Conservation (phyloP, 1,140 invertebrate species). For the Contarinia nasturtii region DNA sequence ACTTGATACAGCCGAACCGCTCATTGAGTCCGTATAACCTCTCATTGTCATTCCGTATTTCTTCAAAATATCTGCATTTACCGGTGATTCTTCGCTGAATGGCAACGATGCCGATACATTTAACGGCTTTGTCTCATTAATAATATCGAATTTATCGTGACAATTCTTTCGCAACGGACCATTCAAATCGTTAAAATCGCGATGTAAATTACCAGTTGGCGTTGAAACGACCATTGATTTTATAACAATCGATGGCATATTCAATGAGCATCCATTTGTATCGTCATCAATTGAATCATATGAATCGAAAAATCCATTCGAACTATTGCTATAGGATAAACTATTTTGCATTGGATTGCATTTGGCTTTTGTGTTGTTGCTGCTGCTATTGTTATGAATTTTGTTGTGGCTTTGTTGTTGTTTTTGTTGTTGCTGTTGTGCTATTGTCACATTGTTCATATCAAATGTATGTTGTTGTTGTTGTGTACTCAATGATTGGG, state of each 20-base stretch:
- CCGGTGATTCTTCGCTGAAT: constrained; percentile 5
- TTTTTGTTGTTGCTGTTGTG: not conserved
- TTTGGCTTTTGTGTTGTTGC: constrained; percentile 1
- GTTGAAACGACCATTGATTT: constrained; percentile 3
- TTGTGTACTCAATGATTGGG: no score
- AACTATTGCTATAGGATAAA: not conserved
- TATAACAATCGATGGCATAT: no score
- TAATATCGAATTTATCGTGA: no score
- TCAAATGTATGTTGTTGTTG: no score
- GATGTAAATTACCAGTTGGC: constrained; percentile 3
- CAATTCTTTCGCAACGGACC: no score
- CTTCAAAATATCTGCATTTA: constrained; percentile 5
- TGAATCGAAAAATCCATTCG: constrained; percentile 6
- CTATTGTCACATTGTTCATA: not conserved
- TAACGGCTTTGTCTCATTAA: no score
- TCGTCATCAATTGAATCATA: constrained; percentile 8
- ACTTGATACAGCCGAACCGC: constrained; percentile 43
- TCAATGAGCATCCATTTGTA: constrained; percentile 1
- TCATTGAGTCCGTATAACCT: constrained; percentile 25
- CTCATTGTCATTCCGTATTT: constrained; percentile 5
- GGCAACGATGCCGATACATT: no score
- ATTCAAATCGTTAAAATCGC: constrained; percentile 4
- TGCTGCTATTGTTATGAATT: not conserved
- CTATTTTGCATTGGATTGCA: not conserved
- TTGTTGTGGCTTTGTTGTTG: not conserved